Base-by-base conservation (phyloP, 2,888 invertebrate genomes). In the Acanthosepion pharaonis region DNA sequence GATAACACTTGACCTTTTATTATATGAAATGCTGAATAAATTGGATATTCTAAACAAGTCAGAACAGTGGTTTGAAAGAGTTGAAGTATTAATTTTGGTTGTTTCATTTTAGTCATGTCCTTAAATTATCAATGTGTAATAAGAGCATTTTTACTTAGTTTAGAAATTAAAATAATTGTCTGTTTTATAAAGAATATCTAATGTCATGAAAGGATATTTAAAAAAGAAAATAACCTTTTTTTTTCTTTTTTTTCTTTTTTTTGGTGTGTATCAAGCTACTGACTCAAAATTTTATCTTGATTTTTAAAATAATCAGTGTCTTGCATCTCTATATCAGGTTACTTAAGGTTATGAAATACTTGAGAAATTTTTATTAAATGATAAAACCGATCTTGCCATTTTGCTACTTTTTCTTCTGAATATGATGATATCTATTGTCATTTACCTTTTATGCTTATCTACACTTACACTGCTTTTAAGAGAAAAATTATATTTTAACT, bases 1-100 rank as follows among this genome's bases (percentile, higher is more conserved):
- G 78, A 78, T 78, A 78, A 78, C 78, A 33, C 78, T 78, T 78
- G 78, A 78, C 78, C 78, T 78, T 78, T 78, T 33, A 78, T 78
- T 78, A n/a, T 15, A 78, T 78, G 78, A 78, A 78, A 78, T 78
- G 78, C 33, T 78, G n/a, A 78, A 78, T 78, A 33, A 78, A 78
- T 78, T 78, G 78, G 78, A 78, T 78, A 78, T 78, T 78, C 78
- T 78, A 78, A 78, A 78, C 78, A 33, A 11, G n/a, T 11, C 15
- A 5, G n/a, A 33, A n/a, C 28, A n/a, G 28, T n/a, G n/a, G n/a
- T 78, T n/a, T n/a, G 33, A 78, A 78, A 5, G n/a, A n/a, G 78
- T 9, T 78, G n/a, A 78, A n/a, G 4, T 15, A 5, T n/a, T 33
- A 9, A n/a, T 78, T 78, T n/a, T 78, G 15, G n/a, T 33, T 33